A percentile compares a stretch with the other conserved stretches of the same genome.
These are phyloP conservation scores for Periophthalmus modestus DNA, from an alignment of 2,113 vertebrate species.

Conservation along the genomic window DNA sequence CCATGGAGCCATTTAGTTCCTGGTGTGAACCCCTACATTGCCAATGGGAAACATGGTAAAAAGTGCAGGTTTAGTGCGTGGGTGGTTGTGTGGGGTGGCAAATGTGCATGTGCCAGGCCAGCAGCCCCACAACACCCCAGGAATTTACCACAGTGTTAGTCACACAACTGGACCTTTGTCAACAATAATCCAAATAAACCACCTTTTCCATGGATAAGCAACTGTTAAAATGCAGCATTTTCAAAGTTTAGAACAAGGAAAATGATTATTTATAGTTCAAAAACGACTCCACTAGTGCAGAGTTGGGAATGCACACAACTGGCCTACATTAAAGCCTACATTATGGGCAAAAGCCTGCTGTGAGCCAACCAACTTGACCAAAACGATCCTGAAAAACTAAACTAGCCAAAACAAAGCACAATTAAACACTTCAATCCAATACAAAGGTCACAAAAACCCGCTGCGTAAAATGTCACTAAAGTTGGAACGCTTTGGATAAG, in stretches of 20 bases:
- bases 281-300: not conserved
- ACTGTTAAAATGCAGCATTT: not conserved
- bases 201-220: not conserved
- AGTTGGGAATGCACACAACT: not conserved
- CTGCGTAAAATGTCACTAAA: not conserved
- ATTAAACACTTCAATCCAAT: not conserved
- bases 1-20: conserved; percentile 47
- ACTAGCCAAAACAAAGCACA: not conserved
- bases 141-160: not conserved
- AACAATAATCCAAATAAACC: not conserved
- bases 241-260: not conserved
- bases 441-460: conserved; percentile 18
- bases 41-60: conserved; percentile 29
- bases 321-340: not conserved
- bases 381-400: not conserved
- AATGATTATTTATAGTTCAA: not conserved
- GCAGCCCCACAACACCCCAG: not conserved
- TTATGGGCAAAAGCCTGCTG: not conserved
- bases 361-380: conserved; percentile 29
- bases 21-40: conserved; percentile 43
- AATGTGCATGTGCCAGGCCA: too few species aligned
- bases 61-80: conserved; percentile 10
- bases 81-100: not conserved
- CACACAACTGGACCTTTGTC: not conserved
- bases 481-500: conserved; percentile 12